Evolutionary conservation across 2,113 vertebrate genomes (phyloP).

Genomic region (Puma concolor): DNA sequence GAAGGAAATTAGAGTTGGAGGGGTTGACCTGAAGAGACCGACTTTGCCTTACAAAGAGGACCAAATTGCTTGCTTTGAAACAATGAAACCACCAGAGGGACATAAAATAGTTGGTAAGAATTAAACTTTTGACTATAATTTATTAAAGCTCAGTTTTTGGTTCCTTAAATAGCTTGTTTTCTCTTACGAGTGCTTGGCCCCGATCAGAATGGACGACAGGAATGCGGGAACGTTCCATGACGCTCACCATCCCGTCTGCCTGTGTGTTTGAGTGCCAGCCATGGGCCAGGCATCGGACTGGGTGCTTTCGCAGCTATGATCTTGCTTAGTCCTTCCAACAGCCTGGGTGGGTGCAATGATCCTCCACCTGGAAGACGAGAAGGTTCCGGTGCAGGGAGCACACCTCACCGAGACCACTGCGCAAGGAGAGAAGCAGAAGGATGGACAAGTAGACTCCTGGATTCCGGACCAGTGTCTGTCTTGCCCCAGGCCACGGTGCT

Average conservation of each 20-base stretch:
- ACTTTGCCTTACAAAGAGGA: slow-evolving; percentile 58
- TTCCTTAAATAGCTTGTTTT: not conserved
- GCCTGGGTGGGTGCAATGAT: no score
- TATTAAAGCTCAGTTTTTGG: not conserved
- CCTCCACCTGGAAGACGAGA: not conserved
- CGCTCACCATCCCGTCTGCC: accelerated
- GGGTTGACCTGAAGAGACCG: not conserved
- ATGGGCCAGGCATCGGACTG: not conserved
- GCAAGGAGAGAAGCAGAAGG: not conserved
- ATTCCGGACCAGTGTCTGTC: not conserved
- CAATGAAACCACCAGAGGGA: not conserved
- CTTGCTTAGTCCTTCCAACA: not conserved
- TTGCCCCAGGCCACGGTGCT: not conserved
- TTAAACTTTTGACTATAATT: not conserved
- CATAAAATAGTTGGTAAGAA: not conserved
- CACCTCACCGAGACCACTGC: accelerated
- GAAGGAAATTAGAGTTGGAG: not conserved
- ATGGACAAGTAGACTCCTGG: not conserved
- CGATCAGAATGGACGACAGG: not conserved
- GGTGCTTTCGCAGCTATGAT: accelerated
- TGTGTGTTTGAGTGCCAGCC: not conserved
- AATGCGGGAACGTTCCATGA: not conserved
- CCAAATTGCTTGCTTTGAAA: not conserved
- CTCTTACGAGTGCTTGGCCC: not conserved
- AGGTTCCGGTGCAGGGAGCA: not conserved